Conservation (phyloP, 2,888 invertebrate species). For the Cheilosia vernalis region DNA sequence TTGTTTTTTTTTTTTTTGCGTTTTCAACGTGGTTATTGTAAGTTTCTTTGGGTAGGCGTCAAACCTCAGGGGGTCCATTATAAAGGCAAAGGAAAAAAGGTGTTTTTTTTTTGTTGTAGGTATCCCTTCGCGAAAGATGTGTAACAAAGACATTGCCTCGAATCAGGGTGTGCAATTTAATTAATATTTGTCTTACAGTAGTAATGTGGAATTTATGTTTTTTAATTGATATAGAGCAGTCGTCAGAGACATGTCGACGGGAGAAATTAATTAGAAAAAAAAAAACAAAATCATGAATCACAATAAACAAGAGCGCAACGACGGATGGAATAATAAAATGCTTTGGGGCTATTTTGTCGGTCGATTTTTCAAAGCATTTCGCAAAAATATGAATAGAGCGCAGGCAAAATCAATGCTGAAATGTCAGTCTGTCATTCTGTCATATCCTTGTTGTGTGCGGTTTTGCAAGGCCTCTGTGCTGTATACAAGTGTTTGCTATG, state of each 20-base stretch:
- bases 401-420: constrained; percentile 70
- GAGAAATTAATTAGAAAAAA: constrained; percentile 65
- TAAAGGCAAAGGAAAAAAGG: constrained; percentile 42
- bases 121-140: constrained; percentile 11
- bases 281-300: constrained; percentile 11
- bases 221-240: constrained; percentile 38
- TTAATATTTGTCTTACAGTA: constrained; percentile 61
- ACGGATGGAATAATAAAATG: constrained; percentile 62
- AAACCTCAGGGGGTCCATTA: constrained; percentile 73
- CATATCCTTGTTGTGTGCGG: constrained; percentile 61
- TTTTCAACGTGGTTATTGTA: constrained; percentile 23
- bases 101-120: constrained; percentile 45
- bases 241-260: constrained; percentile 16
- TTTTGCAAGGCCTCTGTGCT: constrained; percentile 53
- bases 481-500: constrained; percentile 52
- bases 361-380: constrained; percentile 65
- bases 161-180: constrained; percentile 70
- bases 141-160: constrained; percentile 57
- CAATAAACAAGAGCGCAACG: constrained; percentile 41
- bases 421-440: constrained; percentile 74
- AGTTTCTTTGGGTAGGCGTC: constrained; percentile 54
- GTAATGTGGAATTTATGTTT: constrained; percentile 31
- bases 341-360: constrained; percentile 69
- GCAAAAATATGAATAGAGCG: constrained; percentile 14
- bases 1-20: background rate